These are phyloP conservation scores for Leptinotarsa texana DNA, from an alignment of 1,140 invertebrate genomes.

Conservation along the genomic window DNA sequence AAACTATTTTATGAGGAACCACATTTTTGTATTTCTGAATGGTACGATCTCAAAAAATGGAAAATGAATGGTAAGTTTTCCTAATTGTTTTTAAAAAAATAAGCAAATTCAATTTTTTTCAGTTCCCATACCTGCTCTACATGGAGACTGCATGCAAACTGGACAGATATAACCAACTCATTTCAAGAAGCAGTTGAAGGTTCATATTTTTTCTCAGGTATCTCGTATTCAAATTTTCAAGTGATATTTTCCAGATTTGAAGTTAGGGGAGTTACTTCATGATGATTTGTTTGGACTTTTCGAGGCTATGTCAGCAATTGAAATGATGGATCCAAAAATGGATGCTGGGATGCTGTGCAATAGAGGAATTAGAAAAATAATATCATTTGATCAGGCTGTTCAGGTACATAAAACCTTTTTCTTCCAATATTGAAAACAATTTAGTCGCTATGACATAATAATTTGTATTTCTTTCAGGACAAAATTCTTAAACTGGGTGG, in stretches of 20 bases:
- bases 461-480: constrained; percentile 59
- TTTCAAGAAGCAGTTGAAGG: constrained; percentile 77
- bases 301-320: constrained; percentile 99
- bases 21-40: not conserved
- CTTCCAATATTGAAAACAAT: not conserved
- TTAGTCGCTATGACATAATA: not conserved
- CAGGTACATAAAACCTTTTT: constrained; percentile 60
- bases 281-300: constrained; percentile 89
- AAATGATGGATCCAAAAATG: constrained; percentile 99
- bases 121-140: constrained; percentile 11
- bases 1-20: too few species aligned
- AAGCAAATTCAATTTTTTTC: not conserved
- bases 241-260: constrained; percentile 65
- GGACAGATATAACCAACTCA: constrained; percentile 77
- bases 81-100: not conserved
- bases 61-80: constrained; percentile 21
- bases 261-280: constrained; percentile 86
- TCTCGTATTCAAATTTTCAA: not conserved
- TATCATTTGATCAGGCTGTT: constrained; percentile 87
- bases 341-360: constrained; percentile 98
- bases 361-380: constrained; percentile 77
- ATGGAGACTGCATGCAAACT: constrained; percentile 57
- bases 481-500: constrained; percentile 80
- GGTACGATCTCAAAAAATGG: constrained; percentile 11
- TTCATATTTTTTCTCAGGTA: constrained; percentile 48